Evolutionary conservation across 1,140 invertebrate genomes (phyloP), one percentile per base, ranked within the genome.

Genomic region (Yoshiicerus persimilis): DNA sequence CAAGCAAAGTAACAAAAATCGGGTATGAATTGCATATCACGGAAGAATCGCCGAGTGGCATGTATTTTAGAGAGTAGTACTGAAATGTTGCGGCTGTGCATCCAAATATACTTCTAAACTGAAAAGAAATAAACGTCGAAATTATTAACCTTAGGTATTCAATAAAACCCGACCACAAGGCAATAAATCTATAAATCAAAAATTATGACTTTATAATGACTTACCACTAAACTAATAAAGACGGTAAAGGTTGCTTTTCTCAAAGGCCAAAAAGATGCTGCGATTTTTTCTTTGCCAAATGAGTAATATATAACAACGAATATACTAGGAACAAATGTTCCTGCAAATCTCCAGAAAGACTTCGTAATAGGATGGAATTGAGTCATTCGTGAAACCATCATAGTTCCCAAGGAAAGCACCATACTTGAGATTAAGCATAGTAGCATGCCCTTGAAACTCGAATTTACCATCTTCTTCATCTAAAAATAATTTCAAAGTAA

Each of bases 1-100:
- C 90, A 0, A 90, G 27, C 5, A 89, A 47, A 30, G 86, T 56
- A 10, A 90, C 90, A 32, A 90, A 88, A 34, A 90, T 80, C 0
- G 90, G 90, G 87, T 90, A 90, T 16, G 88, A 89, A 75, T 90
- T 90, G 41, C 90, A 90, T 56, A 90, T 90, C 6, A 90, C 90
- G 1, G 87, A 87, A 0, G 88, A 89, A 66, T 90, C 90, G 38
- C 88, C 90, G 0, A 90, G 38, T 4, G 77, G 77, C 88, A 90
- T 90, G 56, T 90, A 89, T 34, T 90, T 88, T 23, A 90, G 32
- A 0, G 90, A 90, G 41, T 90, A 90, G 39, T 90, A 90, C 77
- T 90, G 90, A 4, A 90, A 80, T 10, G 90, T 89, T 1, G 90
- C 89, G 9, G 86, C 90, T 30, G 90, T 90, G 62, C 90, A 90